A percentile compares a stretch with the other conserved stretches of the same genome.
phyloP scores from a whole-genome alignment of 2,888 invertebrate genomes.

The Elegia similella region DNA sequence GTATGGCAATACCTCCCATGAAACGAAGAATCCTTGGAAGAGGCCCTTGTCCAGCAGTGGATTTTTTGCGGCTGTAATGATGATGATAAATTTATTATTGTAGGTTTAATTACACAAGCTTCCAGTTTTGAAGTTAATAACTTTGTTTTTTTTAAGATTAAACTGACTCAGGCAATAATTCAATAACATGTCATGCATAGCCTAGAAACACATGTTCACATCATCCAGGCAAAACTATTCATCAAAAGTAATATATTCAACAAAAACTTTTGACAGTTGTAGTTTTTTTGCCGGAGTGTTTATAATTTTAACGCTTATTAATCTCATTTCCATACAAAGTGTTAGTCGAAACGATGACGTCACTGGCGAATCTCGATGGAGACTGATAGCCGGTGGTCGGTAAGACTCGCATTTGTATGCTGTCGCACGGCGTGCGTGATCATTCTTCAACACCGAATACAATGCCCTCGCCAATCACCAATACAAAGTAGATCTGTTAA shows the following conservation, averaged over 20 bases:
- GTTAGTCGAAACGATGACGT: conserved; percentile 58
- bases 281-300: conserved; percentile 40
- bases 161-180: background rate
- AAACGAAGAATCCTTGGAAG: too few species aligned
- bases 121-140: background rate
- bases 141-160: background rate
- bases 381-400: background rate
- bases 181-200: background rate
- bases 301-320: conserved; percentile 53
- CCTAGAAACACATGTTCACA: background rate
- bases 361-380: conserved; percentile 44
- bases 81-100: too few species aligned
- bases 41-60: too few species aligned
- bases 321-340: conserved; percentile 70
- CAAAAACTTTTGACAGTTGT: conserved; percentile 46
- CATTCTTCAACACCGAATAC: too few species aligned
- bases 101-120: too few species aligned
- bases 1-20: too few species aligned
- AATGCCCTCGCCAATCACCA: too few species aligned
- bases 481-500: too few species aligned
- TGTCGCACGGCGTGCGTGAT: background rate
- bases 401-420: conserved; percentile 7
- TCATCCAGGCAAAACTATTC: background rate
- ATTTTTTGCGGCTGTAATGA: too few species aligned
- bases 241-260: conserved; percentile 11